Evolutionary conservation across 2,888 invertebrate species (phyloP), one percentile per base, ranked within the genome.

Genomic region (Copidosoma aretas): DNA sequence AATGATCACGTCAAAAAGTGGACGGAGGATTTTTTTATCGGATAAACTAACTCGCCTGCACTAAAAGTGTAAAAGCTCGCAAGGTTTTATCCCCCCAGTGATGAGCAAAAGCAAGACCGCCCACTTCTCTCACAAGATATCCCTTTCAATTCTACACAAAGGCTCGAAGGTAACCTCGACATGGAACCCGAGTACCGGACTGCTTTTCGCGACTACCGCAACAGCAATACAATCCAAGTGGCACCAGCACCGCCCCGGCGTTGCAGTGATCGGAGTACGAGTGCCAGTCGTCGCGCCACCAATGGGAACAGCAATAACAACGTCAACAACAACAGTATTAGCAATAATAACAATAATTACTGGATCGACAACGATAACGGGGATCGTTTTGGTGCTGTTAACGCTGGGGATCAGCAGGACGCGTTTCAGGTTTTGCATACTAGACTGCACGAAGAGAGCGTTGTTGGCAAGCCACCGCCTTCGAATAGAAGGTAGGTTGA

Each of bases 141-240:
- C 32, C 32, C 32, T 32, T 32, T 32, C 4, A 32, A 32, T 32
- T 66, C 19, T 49, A 57, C 22, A 52, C 32, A 8, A n/a, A 70
- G 70, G 64, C 75, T 84, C 51, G 86, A 86, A 69, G 85, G 84
- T n/a, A 76, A 76, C 49, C 76, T 81, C 22, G 80, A 84, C 25
- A 75, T 84, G 49, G 79, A 82, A 46, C 86, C 86, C 10, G 87
- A 87, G 75, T 87, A 87, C 70, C 81, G 85, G 59, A 85, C 82
- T 72, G 85, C 86, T 21, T 82, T 81, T 52, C 79, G 81, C 53
- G 10, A 39, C 53, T 19, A 53, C 53, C n/a, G 51, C 12, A 63
- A 1, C 46, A 66, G 21, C 56, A 60, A 32, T 39, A 25, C 1
- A 17, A 41, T 17, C 22, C 58, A 15, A 41, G 24, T 24, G 25